These are phyloP conservation scores for Archaeoteleia sp. DNA, from an alignment of 2,888 invertebrate species.

Conservation along the genomic window DNA sequence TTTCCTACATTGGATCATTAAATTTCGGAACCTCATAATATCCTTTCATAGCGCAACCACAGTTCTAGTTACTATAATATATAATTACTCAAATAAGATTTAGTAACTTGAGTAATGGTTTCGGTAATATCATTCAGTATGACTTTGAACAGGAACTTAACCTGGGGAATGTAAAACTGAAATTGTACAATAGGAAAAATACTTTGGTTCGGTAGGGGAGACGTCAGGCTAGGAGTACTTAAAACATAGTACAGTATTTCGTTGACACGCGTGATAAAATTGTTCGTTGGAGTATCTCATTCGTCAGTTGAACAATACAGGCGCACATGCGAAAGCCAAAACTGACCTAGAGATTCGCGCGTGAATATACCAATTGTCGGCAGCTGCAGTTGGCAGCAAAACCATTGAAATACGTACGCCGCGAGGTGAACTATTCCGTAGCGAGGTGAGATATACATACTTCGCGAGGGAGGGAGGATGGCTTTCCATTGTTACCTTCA, in stretches of 20 bases:
- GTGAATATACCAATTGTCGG: slow-evolving; percentile 48
- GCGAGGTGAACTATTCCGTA: slow-evolving; percentile 42
- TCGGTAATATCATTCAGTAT: too few species aligned
- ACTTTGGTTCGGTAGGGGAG: too few species aligned
- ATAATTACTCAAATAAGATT: too few species aligned
- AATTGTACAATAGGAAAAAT: too few species aligned
- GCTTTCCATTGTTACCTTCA: slow-evolving; percentile 50
- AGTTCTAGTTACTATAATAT: too few species aligned
- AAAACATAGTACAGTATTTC: slow-evolving; percentile 17
- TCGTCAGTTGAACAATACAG: slow-evolving; percentile 28
- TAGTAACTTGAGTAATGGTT: too few species aligned
- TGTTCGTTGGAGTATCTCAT: slow-evolving; percentile 16
- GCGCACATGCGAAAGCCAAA: slow-evolving; percentile 12
- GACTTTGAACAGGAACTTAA: too few species aligned
- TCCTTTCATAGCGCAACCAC: too few species aligned
- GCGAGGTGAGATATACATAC: slow-evolving; percentile 46
- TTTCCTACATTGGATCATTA: too few species aligned
- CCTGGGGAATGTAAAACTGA: too few species aligned
- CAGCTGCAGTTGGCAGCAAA: slow-evolving; percentile 56
- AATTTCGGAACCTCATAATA: too few species aligned
- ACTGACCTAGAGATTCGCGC: slow-evolving; percentile 39
- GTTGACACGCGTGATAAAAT: slow-evolving; percentile 37
- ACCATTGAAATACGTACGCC: slow-evolving; percentile 50
- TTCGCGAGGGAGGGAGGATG: slow-evolving; percentile 36
- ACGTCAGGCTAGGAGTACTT: too few species aligned